Evolutionary conservation across 2,113 vertebrate species (phyloP).

Genomic region (Dicrurus megarhynchus): DNA sequence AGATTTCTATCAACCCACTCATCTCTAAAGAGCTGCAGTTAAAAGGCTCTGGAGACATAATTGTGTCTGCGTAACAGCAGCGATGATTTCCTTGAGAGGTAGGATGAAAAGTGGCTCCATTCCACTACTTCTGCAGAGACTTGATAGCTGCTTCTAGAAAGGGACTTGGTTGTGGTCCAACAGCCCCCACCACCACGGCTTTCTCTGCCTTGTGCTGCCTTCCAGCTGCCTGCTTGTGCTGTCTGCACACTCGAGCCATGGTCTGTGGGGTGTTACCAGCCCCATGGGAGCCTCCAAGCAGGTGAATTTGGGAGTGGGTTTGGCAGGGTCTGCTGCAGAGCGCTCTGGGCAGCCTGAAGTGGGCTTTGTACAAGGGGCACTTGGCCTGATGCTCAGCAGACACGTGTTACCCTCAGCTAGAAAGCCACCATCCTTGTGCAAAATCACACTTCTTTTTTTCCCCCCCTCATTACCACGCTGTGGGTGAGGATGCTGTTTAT

Average conservation of each 20-base stretch:
- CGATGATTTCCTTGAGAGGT: conserved; percentile 16
- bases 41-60: conserved; percentile 43
- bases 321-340: not conserved
- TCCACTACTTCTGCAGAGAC: conserved; percentile 12
- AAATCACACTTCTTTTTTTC: not conserved
- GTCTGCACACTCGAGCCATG: fast-evolving
- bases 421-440: not conserved
- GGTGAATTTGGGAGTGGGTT: not conserved
- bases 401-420: fast-evolving
- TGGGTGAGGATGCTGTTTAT: not conserved
- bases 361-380: not conserved
- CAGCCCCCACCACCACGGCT: not conserved
- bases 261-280: not conserved
- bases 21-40: conserved; percentile 25
- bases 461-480: fast-evolving
- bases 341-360: not conserved
- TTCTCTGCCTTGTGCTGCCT: not conserved
- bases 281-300: not conserved
- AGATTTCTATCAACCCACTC: conserved; percentile 43
- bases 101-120: conserved; percentile 8
- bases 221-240: not conserved
- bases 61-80: conserved; percentile 8
- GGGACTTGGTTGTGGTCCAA: not conserved
- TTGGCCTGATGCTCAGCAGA: not conserved
- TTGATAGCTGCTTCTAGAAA: conserved; percentile 29